phyloP scores from a whole-genome alignment of 1,140 invertebrate species.

The Pantala flavescens region DNA sequence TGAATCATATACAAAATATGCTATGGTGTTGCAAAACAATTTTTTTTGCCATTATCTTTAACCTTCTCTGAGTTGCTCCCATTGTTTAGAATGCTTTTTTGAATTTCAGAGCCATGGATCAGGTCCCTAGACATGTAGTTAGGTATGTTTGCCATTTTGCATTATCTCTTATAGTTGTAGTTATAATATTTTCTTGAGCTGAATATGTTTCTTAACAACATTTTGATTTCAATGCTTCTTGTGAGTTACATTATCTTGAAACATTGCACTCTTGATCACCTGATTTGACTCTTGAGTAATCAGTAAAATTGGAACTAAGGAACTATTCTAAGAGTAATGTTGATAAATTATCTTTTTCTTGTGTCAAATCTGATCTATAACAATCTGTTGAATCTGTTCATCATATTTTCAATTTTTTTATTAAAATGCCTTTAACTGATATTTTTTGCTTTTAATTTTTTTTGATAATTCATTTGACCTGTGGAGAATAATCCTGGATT shows the following conservation, averaged over 20 bases:
- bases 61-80: conserved; percentile 24
- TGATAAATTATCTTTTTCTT: too few species aligned
- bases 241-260: neutral
- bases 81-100: conserved; percentile 47
- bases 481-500: too few species aligned
- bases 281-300: too few species aligned
- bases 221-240: conserved; percentile 6
- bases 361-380: too few species aligned
- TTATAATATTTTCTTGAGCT: conserved; percentile 26
- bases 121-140: conserved; percentile 44
- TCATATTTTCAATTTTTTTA: too few species aligned
- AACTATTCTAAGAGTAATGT: too few species aligned
- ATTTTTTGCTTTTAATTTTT: too few species aligned
- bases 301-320: too few species aligned
- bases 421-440: too few species aligned
- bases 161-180: conserved; percentile 20
- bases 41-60: conserved; percentile 10
- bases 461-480: too few species aligned
- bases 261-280: neutral
- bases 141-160: conserved; percentile 38
- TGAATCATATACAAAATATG: neutral
- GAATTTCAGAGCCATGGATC: conserved; percentile 52
- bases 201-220: conserved; percentile 4
- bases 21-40: conserved; percentile 6
- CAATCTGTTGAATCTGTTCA: too few species aligned